Conservation (phyloP, 2,113 vertebrate species). For the Geothlypis trichas region DNA sequence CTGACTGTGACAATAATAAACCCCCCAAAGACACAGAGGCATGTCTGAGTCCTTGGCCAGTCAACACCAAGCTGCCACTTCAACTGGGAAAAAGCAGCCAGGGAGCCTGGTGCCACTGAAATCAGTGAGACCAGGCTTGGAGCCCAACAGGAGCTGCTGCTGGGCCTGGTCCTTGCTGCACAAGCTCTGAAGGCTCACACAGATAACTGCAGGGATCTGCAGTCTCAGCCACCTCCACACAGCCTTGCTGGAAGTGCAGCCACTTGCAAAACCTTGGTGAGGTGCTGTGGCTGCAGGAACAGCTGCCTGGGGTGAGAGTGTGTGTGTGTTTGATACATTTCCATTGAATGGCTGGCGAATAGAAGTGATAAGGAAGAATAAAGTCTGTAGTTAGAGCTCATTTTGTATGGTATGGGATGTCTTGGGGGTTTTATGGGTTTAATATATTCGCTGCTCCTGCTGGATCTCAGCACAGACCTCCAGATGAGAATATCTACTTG, state of each 20-base stretch:
- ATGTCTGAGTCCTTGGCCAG: neutral
- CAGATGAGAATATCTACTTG: slow-evolving; percentile 48
- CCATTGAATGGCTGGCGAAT: neutral
- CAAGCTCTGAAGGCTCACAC: neutral
- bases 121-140: neutral
- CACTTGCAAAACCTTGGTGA: neutral
- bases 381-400: slow-evolving; percentile 27
- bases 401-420: neutral
- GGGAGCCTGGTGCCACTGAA: neutral
- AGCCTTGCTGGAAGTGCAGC: neutral
- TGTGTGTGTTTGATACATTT: neutral
- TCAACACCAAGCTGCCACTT: neutral
- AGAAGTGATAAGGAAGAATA: slow-evolving; percentile 18
- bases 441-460: neutral
- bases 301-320: neutral
- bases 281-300: neutral
- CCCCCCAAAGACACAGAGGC: neutral
- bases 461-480: slow-evolving; percentile 14
- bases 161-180: neutral
- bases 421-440: slow-evolving; percentile 42
- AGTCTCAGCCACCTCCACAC: neutral
- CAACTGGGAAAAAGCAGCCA: neutral
- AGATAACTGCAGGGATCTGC: neutral
- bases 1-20: neutral
- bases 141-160: neutral